Evolutionary conservation across 2,797 vertebrate species (phyloP), one percentile per base, ranked within the genome.

Genomic region (Glossophaga mutica): DNA sequence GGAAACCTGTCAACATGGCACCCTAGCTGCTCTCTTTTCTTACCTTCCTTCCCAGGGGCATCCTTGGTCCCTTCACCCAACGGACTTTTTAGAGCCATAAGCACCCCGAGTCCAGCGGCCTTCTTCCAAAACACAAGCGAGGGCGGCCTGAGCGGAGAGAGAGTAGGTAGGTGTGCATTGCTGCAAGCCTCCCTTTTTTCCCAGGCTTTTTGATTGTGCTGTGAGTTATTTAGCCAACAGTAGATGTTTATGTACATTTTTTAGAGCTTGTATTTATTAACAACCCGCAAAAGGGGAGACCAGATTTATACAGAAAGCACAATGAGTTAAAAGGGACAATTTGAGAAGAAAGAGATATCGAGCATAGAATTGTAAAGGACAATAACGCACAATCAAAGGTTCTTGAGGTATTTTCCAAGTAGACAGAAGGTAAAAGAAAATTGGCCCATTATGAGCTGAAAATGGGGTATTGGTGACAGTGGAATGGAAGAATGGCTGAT

Each of bases 281-380:
- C 98, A 97, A 97, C 90, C 97, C 97, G 96, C 46, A 97, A 95
- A 95, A 93, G 97, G 94, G 96, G 91, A 97, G 97, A 95, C 96
- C 44, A 71, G 97, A 98, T 97, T 97, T 96, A 97, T 96, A 96
- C 95, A 76, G 70, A 98, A 98, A 76, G 71, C 16, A 0, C 96
- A 92, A 97, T 88, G 94, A 98, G 98, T 98, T 98, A 98, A 98
- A 98, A 98, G 97, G 97, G 81, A 98, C 98, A 98, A 98, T 98
- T 98, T 98, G 98, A 98, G 90, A 97, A 98, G 98, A 94, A 97
- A 97, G 98, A 98, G 97, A 98, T 97, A 97, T 65, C 5, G 78
- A 98, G 96, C 94, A 97, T 93, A 94, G 98, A 97, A 97, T 96
- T 97, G 97, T 96, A 97, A 98, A 98, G 97, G 98, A 96, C 97